phyloP scores from a whole-genome alignment of 2,888 invertebrate species.

The Lasioglossum villosulum region DNA sequence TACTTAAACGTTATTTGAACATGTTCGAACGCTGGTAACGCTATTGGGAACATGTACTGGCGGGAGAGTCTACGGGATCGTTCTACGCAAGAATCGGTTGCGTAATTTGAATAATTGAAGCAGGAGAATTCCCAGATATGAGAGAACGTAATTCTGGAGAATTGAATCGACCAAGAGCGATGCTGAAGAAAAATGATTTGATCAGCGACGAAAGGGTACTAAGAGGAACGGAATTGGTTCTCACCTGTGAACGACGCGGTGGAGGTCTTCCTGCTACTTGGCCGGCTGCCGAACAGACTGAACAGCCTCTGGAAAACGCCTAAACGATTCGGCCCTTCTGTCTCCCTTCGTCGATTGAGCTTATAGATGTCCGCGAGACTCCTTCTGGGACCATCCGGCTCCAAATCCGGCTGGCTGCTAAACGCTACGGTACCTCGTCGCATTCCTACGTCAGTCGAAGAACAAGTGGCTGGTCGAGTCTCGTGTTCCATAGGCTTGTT shows the following conservation, averaged over 20 bases:
- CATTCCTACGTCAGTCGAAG: constrained; percentile 78
- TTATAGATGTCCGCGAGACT: constrained; percentile 82
- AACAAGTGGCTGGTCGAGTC: constrained; percentile 44
- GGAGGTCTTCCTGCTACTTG: constrained; percentile 89
- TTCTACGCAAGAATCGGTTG: not conserved
- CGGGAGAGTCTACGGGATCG: not conserved
- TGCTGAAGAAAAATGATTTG: not conserved
- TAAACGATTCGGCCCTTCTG: constrained; percentile 80
- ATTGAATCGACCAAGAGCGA: not conserved
- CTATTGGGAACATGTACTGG: not conserved
- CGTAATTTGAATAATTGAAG: not conserved
- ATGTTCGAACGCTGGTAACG: not conserved
- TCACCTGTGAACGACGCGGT: constrained; percentile 87
- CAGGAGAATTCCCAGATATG: not conserved
- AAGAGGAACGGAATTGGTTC: not conserved
- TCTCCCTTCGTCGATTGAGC: constrained; percentile 79
- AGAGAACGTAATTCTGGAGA: not conserved
- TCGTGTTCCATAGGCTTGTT: not conserved
- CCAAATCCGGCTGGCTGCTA: constrained; percentile 83
- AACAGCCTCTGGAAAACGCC: constrained; percentile 82
- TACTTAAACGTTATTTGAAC: not conserved
- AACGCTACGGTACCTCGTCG: constrained; percentile 83
- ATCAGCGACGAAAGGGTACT: not conserved
- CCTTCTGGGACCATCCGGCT: constrained; percentile 78
- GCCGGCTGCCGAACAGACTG: constrained; percentile 88